phyloP scores from a whole-genome alignment of 1,140 invertebrate species.

The Bombus confusus region DNA sequence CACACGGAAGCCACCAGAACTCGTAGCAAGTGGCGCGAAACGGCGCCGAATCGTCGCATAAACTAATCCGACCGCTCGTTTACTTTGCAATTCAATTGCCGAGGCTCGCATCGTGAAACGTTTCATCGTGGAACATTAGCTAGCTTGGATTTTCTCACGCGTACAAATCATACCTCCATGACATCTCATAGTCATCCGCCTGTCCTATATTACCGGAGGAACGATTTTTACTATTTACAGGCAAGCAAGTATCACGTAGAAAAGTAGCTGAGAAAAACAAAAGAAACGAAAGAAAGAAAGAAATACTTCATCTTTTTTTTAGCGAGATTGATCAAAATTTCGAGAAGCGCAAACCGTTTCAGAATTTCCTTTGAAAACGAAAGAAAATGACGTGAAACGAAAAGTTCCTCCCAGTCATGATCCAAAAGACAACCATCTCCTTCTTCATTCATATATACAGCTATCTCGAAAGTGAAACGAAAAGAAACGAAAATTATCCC shows the following conservation, averaged over 20 bases:
- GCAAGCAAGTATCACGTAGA: neutral
- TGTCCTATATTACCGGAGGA: neutral
- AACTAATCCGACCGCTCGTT: neutral
- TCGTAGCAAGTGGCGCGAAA: neutral
- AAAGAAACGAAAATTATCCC: neutral
- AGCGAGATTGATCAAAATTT: neutral
- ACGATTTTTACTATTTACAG: neutral
- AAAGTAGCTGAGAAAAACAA: neutral
- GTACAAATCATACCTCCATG: neutral
- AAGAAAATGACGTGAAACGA: neutral
- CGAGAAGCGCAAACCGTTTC: neutral
- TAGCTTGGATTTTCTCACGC: neutral
- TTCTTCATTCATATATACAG: neutral
- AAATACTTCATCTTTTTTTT: neutral
- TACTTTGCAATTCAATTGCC: conserved; percentile 8
- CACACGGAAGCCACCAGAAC: neutral
- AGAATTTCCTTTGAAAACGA: neutral
- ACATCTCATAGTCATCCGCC: conserved; percentile 6
- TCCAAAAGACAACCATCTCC: neutral
- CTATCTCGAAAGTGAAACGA: neutral
- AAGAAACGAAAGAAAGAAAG: neutral
- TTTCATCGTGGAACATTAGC: neutral
- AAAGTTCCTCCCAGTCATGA: neutral
- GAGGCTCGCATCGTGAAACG: neutral
- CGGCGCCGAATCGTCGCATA: neutral